A percentile compares a stretch with the other conserved stretches of the same genome.
These are phyloP conservation scores for Acromyrmex heyeri DNA, from an alignment of 1,140 invertebrate genomes.

Conservation along the genomic window DNA sequence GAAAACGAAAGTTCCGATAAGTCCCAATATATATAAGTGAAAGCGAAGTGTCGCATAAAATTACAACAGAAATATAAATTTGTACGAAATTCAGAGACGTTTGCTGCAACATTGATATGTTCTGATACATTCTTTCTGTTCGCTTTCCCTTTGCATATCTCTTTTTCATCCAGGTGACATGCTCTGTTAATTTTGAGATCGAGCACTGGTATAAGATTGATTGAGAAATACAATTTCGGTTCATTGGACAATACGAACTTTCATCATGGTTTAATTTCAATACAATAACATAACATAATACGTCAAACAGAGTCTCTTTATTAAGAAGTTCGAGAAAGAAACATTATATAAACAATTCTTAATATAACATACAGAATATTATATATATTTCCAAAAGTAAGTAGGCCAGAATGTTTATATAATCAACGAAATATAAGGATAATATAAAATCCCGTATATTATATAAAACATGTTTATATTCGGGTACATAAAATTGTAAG, in stretches of 20 bases:
- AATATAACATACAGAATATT: neutral
- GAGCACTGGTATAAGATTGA: neutral
- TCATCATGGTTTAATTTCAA: neutral
- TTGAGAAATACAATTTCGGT: constrained; percentile 16
- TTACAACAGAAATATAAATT: constrained; percentile 1
- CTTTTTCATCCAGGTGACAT: constrained; percentile 4
- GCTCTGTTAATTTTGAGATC: constrained; percentile 46
- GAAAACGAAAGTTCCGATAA: constrained; percentile 13
- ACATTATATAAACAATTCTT: neutral
- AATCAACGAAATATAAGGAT: neutral
- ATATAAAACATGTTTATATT: neutral
- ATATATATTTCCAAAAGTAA: neutral
- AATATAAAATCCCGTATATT: neutral
- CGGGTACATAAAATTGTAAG: neutral
- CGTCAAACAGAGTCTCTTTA: neutral
- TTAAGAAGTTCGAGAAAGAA: neutral
- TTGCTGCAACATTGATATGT: neutral
- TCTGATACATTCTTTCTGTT: neutral
- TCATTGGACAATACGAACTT: constrained; percentile 3
- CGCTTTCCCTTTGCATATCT: constrained; percentile 26
- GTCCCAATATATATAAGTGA: neutral
- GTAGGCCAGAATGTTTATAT: neutral
- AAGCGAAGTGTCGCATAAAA: neutral
- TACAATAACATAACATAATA: neutral
- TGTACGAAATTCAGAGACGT: constrained; percentile 6